Evolutionary conservation across 2,113 vertebrate genomes (phyloP).

Genomic region (Orientallactaga bullata): DNA sequence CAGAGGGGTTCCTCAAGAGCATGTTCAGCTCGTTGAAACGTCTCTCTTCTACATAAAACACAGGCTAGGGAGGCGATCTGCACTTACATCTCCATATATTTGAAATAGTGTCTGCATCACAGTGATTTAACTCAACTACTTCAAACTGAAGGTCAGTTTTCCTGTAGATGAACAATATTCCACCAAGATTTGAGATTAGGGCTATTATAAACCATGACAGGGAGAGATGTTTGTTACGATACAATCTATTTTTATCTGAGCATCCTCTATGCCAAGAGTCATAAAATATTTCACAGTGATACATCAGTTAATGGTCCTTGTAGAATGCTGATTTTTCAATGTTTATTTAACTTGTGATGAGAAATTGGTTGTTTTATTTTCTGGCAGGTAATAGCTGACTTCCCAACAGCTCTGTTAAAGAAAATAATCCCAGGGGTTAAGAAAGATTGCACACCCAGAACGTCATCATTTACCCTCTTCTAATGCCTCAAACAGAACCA

Average conservation of each 20-base stretch:
- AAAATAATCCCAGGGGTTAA: slow-evolving; percentile 69
- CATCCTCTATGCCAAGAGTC: slow-evolving; percentile 69
- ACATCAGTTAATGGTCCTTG: slow-evolving; percentile 78
- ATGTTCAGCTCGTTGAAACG: slow-evolving; percentile 78
- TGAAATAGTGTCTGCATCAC: slow-evolving; percentile 67
- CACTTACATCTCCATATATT: slow-evolving; percentile 62
- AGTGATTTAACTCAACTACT: slow-evolving; percentile 70
- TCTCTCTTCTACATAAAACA: slow-evolving; percentile 78
- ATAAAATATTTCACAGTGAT: slow-evolving; percentile 76
- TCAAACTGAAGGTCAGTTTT: slow-evolving; percentile 73
- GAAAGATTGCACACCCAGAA: background rate
- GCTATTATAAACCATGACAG: slow-evolving; percentile 68
- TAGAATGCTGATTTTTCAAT: slow-evolving; percentile 77
- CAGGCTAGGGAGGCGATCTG: slow-evolving; percentile 73
- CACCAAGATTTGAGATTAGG: slow-evolving; percentile 67
- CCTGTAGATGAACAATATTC: slow-evolving; percentile 68
- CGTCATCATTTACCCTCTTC: slow-evolving; percentile 59
- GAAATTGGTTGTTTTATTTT: slow-evolving; percentile 74
- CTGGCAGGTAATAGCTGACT: slow-evolving; percentile 75
- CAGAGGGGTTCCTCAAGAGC: slow-evolving; percentile 63
- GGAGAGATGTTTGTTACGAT: slow-evolving; percentile 58
- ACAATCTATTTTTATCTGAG: slow-evolving; percentile 77
- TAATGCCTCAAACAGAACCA: background rate
- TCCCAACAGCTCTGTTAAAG: slow-evolving; percentile 71
- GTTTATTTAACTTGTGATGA: slow-evolving; percentile 76